Conservation (phyloP, 2,113 vertebrate species). For the human region DNA sequence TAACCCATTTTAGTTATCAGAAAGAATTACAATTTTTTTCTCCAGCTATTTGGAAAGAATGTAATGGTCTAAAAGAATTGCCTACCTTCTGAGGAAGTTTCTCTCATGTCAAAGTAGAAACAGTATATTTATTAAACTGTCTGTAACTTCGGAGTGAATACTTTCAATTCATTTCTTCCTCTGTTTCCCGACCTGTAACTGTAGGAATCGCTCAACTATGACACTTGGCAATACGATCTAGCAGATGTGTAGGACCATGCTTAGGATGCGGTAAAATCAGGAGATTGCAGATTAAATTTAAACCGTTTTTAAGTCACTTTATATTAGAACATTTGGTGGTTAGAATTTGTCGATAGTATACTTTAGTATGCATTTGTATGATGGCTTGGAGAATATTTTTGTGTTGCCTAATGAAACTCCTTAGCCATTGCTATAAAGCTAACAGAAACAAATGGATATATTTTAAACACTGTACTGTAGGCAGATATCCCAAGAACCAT, state of each 20-base stretch:
- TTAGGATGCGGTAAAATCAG: not conserved
- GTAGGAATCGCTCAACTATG: not conserved
- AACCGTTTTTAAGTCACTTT: not conserved
- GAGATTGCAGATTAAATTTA: not conserved
- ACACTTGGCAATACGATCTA: not conserved
- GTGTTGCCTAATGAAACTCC: not conserved
- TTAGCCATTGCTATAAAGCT: not conserved
- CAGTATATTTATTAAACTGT: conserved; percentile 63
- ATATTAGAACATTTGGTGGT: not conserved
- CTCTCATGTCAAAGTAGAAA: conserved; percentile 67
- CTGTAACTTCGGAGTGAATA: conserved; percentile 50
- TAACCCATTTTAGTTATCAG: conserved; percentile 68
- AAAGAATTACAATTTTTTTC: conserved; percentile 70
- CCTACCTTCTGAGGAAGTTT: conserved; percentile 53
- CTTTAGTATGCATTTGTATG: not conserved
- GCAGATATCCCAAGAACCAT: not conserved
- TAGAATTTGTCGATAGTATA: not conserved
- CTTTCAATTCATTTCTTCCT: conserved; percentile 36
- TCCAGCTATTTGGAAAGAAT: conserved; percentile 58
- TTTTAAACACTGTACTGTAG: conserved; percentile 5
- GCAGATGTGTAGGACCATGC: not conserved
- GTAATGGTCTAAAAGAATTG: conserved; percentile 61
- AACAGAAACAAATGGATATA: not conserved
- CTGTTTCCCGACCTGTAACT: not conserved
- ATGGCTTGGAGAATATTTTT: not conserved